phyloP scores from a whole-genome alignment of 2,797 vertebrate genomes.

The Salmo trutta region DNA sequence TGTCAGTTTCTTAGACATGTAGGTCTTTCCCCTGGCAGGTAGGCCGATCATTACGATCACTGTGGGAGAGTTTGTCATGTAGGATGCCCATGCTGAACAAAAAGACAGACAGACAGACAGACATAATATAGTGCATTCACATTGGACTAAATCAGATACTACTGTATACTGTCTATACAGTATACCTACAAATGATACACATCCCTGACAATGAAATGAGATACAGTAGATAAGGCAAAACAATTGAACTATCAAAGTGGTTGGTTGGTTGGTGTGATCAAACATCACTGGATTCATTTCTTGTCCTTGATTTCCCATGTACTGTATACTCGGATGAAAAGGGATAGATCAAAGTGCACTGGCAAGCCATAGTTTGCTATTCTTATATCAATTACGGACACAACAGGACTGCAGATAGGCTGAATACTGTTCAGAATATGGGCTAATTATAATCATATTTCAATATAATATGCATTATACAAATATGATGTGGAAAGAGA shows the following conservation, averaged over 20 bases:
- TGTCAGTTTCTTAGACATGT: constrained; percentile 95
- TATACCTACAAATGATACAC: not conserved
- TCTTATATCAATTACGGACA: not conserved
- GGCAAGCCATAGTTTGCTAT: not conserved
- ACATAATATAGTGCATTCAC: not conserved
- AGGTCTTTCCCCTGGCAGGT: constrained; percentile 94
- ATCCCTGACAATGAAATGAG: not conserved
- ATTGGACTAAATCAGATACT: not conserved
- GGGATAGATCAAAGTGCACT: not conserved
- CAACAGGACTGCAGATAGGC: constrained; percentile 23
- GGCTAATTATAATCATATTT: constrained; percentile 28
- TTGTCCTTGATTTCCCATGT: not conserved
- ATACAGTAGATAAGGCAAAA: not conserved
- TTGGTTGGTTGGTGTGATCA: not conserved
- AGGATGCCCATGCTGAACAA: constrained; percentile 90
- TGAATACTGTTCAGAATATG: constrained; percentile 10
- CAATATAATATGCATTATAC: not conserved
- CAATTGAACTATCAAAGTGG: not conserved
- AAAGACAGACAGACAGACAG: constrained; percentile 5
- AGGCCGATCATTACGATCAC: constrained; percentile 96
- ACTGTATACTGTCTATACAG: not conserved
- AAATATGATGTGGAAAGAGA: not conserved
- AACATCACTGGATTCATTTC: not conserved
- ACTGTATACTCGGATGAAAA: not conserved
- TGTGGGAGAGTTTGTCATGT: constrained; percentile 96